A percentile compares a stretch with the other conserved stretches of the same genome.
phyloP scores from a whole-genome alignment of 2,888 invertebrate species.

The Adelphocoris suturalis region DNA sequence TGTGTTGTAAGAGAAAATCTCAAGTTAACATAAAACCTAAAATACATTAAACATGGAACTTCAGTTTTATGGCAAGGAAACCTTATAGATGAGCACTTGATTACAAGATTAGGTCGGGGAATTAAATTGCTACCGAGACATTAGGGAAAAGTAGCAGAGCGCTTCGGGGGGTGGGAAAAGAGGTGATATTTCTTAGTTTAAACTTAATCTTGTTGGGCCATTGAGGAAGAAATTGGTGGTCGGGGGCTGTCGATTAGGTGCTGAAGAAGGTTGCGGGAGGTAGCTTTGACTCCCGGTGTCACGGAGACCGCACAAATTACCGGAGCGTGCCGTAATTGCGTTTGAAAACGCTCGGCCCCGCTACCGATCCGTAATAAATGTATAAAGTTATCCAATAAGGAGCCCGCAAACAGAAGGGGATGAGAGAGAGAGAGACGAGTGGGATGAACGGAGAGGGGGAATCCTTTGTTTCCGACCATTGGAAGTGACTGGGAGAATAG shows the following conservation, averaged over 20 bases:
- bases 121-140: too few relatives aligned
- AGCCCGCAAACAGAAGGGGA: slow-evolving; percentile 53
- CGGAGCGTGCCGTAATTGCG: slow-evolving; percentile 70
- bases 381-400: slow-evolving; percentile 73
- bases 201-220: slow-evolving; percentile 63
- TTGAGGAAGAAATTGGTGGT: slow-evolving; percentile 65
- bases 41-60: too few relatives aligned
- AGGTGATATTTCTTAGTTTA: slow-evolving; percentile 70
- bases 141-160: too few relatives aligned
- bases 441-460: slow-evolving; percentile 32
- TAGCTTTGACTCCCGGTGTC: slow-evolving; percentile 33
- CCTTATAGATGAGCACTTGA: too few relatives aligned
- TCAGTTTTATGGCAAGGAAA: too few relatives aligned
- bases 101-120: too few relatives aligned
- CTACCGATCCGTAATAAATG: slow-evolving; percentile 69
- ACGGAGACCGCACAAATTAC: slow-evolving; percentile 72
- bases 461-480: slow-evolving; percentile 59
- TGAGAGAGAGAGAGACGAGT: not conserved
- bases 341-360: slow-evolving; percentile 58
- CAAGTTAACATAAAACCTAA: too few relatives aligned
- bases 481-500: slow-evolving; percentile 7
- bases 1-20: too few relatives aligned
- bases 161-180: not conserved
- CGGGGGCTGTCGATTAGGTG: slow-evolving; percentile 68
- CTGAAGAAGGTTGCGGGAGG: slow-evolving; percentile 14